Base-by-base conservation (phyloP, 2,113 vertebrate genomes). In the Pimephales promelas region DNA sequence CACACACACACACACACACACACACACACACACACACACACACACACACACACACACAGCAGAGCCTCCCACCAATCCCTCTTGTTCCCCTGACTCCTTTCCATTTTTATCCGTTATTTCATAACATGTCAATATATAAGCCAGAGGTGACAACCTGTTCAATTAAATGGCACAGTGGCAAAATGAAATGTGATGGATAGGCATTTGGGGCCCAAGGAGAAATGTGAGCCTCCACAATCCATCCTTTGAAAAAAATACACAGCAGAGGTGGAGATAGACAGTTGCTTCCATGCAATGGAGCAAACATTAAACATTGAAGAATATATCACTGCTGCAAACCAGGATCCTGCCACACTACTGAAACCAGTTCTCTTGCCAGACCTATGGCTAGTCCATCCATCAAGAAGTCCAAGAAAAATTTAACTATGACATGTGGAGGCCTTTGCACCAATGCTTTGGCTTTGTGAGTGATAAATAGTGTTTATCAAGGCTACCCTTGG, bases 351-450 rank as follows among this genome's bases (percentile, higher is more conserved):
- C 80, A 83, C 83, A 81, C 56, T 56, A 79, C 86, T 64, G 83
- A 89, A 91, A 89, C 82, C 86, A 79, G 16, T 78, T 73, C 79
- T 88, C 88, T 89, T 90, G 88, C 89, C 83, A 88, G 88, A 88
- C 80, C 73, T 88, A 73, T 86, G 86, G 91, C 85, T 89, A 88
- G 86, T 71, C 87, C 86, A 94, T 93, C 91, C 87, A 92, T 93
- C 92, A 92, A 87, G 76, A 11, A 45, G 75, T 49, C 81, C 18
- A 80, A 83, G 87, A 91, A 88, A 91, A 91, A 92, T 90, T 91
- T 90, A 91, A 92, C 90, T 88, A 86, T 94, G 94, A 94, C 92
- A 93, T 94, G 93, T 93, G 90, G 90, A 92, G 87, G 56, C 84
- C 84, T 61, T 75, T 40, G 82, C 73, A 83, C 84, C 89, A 91